Conservation (phyloP, 2,888 invertebrate species). For the Plagodis dolabraria region DNA sequence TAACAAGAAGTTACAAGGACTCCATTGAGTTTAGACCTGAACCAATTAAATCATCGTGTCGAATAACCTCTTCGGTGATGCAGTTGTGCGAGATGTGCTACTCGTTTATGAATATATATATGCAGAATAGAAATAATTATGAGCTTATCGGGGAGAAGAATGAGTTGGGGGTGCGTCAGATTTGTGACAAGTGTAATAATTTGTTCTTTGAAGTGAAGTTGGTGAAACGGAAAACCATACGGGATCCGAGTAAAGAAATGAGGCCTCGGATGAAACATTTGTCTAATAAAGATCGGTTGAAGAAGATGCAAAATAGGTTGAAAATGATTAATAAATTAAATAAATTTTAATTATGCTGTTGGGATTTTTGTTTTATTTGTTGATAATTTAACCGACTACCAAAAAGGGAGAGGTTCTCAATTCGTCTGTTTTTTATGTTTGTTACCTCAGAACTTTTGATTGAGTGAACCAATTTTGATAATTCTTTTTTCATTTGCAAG, state of each 20-base stretch:
- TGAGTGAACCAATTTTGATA: too few species aligned
- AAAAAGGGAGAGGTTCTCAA: too few species aligned
- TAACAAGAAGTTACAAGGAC: not conserved
- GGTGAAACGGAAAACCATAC: slow-evolving; percentile 25
- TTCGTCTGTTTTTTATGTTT: too few species aligned
- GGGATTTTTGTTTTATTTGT: not conserved
- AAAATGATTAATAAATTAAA: slow-evolving; percentile 48
- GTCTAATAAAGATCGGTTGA: slow-evolving; percentile 48
- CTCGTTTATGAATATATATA: slow-evolving; percentile 44
- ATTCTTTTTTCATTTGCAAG: too few species aligned
- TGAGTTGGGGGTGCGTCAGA: slow-evolving; percentile 35
- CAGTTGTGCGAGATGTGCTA: slow-evolving; percentile 51
- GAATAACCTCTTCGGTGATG: slow-evolving; percentile 10
- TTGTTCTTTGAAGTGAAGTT: slow-evolving; percentile 49
- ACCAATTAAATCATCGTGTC: not conserved
- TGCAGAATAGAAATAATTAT: slow-evolving; percentile 28
- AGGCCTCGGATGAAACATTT: slow-evolving; percentile 20
- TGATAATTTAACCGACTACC: too few species aligned
- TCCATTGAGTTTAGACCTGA: not conserved
- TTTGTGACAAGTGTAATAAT: slow-evolving; percentile 44
- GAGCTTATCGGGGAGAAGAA: slow-evolving; percentile 31
- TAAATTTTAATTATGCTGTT: slow-evolving; percentile 24
- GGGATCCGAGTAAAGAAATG: not conserved
- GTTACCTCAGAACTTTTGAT: too few species aligned
- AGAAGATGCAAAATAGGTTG: slow-evolving; percentile 49